These are phyloP conservation scores for Phaonia tiefii DNA, from an alignment of 2,888 invertebrate genomes.

Conservation along the genomic window DNA sequence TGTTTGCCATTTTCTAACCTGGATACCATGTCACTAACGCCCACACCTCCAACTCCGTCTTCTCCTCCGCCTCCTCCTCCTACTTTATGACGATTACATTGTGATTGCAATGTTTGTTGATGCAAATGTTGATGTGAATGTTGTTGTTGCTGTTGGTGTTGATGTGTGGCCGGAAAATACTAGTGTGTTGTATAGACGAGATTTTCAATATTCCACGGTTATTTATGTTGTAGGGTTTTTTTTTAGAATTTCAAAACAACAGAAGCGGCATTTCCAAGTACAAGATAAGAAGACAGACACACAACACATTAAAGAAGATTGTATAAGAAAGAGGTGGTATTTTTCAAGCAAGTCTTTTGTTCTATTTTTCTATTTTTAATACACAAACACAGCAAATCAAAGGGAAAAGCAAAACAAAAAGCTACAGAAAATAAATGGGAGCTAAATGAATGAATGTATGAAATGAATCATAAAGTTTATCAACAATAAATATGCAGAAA, in stretches of 20 bases:
- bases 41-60: background rate
- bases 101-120: conserved; percentile 19
- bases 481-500: too few species aligned
- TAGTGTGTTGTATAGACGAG: conserved; percentile 49
- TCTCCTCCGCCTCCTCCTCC: conserved; percentile 11
- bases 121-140: conserved; percentile 24
- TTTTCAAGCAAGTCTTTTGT: conserved; percentile 11
- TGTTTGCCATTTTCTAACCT: background rate
- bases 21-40: background rate
- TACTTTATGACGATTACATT: conserved; percentile 61
- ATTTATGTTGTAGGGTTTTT: conserved; percentile 36
- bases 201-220: conserved; percentile 37
- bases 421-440: conserved; percentile 32
- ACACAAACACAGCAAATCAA: conserved; percentile 3
- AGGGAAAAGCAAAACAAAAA: conserved; percentile 8
- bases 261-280: conserved; percentile 58
- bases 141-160: conserved; percentile 67
- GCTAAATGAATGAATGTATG: conserved; percentile 39
- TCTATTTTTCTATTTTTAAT: conserved; percentile 11
- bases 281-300: conserved; percentile 23
- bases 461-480: conserved; percentile 7
- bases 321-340: conserved; percentile 32
- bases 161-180: conserved; percentile 76
- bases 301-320: conserved; percentile 18
- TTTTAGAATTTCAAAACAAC: conserved; percentile 18